These are phyloP conservation scores for Eristalis pertinax DNA, from an alignment of 2,888 invertebrate genomes.

Conservation along the genomic window DNA sequence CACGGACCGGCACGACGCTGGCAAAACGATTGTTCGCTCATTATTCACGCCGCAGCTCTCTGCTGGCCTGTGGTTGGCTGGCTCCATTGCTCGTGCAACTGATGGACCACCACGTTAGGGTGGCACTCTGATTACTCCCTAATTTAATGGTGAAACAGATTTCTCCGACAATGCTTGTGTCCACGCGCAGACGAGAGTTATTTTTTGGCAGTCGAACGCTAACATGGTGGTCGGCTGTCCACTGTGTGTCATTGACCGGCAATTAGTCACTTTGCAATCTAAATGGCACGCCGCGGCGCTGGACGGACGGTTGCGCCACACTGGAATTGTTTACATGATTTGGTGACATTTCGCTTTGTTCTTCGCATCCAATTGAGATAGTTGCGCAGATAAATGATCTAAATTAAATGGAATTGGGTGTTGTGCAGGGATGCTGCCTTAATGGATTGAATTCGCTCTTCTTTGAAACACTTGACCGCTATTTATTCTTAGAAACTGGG, in stretches of 20 bases:
- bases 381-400: conserved; percentile 55
- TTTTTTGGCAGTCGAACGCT: not conserved
- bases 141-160: not conserved
- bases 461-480: not conserved
- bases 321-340: conserved; percentile 38
- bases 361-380: conserved; percentile 54
- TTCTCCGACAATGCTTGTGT: not conserved
- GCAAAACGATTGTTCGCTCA: not conserved
- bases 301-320: not conserved
- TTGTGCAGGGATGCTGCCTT: conserved; percentile 23
- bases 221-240: not conserved
- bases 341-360: conserved; percentile 26
- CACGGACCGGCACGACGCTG: not conserved
- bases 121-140: not conserved
- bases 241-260: conserved; percentile 47
- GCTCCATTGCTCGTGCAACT: not conserved
- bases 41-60: not conserved
- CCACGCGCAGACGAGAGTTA: not conserved
- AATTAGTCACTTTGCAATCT: conserved; percentile 45
- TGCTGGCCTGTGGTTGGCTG: not conserved
- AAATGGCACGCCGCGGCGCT: not conserved
- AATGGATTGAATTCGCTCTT: not conserved
- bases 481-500: not conserved
- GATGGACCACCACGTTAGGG: conserved; percentile 9
- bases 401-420: conserved; percentile 60